Conservation (phyloP, 2,797 vertebrate species). For the Lepidocolaptes lacrymiger region DNA sequence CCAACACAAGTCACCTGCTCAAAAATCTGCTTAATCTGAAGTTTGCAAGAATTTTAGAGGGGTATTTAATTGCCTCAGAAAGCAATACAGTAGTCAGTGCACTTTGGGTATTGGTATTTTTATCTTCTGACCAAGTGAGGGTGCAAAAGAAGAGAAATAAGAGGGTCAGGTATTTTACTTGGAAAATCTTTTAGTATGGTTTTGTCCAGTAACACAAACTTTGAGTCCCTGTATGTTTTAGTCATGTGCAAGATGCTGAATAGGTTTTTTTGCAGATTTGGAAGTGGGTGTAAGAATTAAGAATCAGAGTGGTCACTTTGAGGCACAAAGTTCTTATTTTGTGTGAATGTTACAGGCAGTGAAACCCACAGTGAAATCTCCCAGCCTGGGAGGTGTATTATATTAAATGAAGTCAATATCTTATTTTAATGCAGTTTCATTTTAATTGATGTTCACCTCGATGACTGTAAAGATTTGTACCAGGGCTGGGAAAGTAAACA, state of each 20-base stretch:
- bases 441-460: conserved; percentile 59
- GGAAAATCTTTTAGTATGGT: background rate
- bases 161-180: background rate
- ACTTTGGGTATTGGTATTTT: background rate
- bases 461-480: conserved; percentile 27
- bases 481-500: conserved; percentile 57
- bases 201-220: background rate
- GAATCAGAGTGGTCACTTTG: background rate
- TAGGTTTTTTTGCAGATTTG: background rate
- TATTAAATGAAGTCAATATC: conserved; percentile 50
- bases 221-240: background rate
- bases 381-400: background rate
- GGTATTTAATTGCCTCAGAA: background rate
- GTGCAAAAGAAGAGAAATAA: background rate
- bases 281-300: background rate
- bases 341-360: background rate
- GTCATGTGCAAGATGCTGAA: background rate
- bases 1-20: background rate
- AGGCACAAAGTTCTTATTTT: background rate
- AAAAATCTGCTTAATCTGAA: background rate
- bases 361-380: background rate
- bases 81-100: background rate
- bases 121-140: background rate
- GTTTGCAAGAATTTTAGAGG: background rate
- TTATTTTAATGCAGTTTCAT: conserved; percentile 39